phyloP scores from a whole-genome alignment of 1,140 invertebrate species.

The Lucilia cuprina region DNA sequence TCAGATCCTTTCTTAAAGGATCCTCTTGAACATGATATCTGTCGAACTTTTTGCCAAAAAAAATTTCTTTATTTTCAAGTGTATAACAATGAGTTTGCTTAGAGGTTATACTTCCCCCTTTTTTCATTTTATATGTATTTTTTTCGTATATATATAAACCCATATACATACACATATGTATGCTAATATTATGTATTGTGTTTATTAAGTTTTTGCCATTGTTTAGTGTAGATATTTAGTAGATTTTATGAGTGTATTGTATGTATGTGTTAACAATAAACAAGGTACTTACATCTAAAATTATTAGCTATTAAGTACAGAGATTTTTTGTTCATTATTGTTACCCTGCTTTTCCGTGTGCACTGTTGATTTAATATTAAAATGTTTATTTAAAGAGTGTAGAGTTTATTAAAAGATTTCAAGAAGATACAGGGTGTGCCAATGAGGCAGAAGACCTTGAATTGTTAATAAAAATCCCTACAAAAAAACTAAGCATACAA shows the following conservation, averaged over 20 bases:
- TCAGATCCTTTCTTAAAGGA: too few relatives aligned
- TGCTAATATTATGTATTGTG: neutral
- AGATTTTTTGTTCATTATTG: neutral
- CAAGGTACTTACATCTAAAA: constrained; percentile 12
- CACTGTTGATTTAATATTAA: neutral
- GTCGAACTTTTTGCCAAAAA: too few relatives aligned
- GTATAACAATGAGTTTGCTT: too few relatives aligned
- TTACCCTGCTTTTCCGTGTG: neutral
- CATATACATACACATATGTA: neutral
- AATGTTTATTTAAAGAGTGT: neutral
- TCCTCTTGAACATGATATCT: too few relatives aligned
- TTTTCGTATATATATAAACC: too few relatives aligned
- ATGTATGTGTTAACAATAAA: constrained; percentile 29
- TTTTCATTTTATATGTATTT: neutral
- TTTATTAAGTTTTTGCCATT: neutral
- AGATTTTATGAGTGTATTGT: neutral
- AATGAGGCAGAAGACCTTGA: too few relatives aligned
- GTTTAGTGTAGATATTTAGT: neutral
- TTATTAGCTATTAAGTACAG: constrained; percentile 26
- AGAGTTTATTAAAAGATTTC: too few relatives aligned
- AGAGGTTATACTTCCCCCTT: neutral
- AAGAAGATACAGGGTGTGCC: too few relatives aligned
- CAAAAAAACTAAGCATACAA: too few relatives aligned
- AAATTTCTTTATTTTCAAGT: too few relatives aligned
- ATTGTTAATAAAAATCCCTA: too few relatives aligned